Base-by-base conservation (phyloP, 2,113 vertebrate species). In the Saccopteryx bilineata region DNA sequence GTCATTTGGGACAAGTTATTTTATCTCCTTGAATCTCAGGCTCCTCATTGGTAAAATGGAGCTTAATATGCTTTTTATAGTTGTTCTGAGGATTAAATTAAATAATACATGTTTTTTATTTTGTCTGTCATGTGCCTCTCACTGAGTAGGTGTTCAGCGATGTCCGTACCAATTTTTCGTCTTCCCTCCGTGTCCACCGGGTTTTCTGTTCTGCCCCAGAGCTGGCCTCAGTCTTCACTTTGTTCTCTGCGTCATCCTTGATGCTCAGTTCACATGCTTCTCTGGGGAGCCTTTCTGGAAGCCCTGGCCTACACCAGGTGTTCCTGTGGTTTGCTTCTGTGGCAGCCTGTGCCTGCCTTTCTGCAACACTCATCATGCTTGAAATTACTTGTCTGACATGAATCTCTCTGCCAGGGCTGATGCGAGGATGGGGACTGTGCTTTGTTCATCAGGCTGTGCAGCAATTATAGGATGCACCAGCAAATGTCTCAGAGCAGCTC, bases 121-220 rank as follows among this genome's bases (percentile, higher is more conserved):
- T 17, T 33, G 19, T 50, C 76, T 28, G 9, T 50, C 17, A 28
- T 1, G 2, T 9, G 48, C 18, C n/a, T 18, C 74, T 93, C 54
- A 9, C 80, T 3, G 21, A 31, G 58, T 23, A 15, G 39, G 31
- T 69, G 52, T 6, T 69, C 8, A 1, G 0, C 0, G 11, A 54
- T 9, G 23, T 39, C 39, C 3, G 39, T 7, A 17, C 69, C 56
- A 4, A 46, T 82, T 86, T 78, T 14, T 6, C 39, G 3, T 50
- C 75, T 39, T 65, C 31, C 61, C 83, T 33, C 65, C 81, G 6
- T 0, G 1, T 26, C 48, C 4, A 0, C 21, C 15, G 87, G 65
- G 52, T 74, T 89, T 65, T 48, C 79, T 48, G 9, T 23, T 10
- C 26, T 0, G 50, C 21, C 79, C 69, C 26, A 33, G 63, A 39